Evolutionary conservation across 2,888 invertebrate genomes (phyloP).

Genomic region (Trisateles emortualis): DNA sequence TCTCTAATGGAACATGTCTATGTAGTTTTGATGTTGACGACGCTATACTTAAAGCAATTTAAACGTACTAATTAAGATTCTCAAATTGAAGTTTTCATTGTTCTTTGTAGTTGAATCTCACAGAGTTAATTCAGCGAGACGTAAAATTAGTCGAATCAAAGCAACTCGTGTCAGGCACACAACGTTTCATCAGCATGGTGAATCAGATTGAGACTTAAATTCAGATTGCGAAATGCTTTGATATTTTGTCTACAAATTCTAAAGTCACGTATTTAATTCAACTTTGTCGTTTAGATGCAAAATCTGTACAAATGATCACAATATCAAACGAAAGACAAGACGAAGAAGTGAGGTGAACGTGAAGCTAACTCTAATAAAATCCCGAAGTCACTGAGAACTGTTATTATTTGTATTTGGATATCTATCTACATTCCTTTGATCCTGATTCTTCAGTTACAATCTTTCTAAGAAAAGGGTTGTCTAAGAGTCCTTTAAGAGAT

Average conservation of each 20-base stretch:
- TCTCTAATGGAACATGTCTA: constrained; percentile 35
- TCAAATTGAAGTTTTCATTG: constrained; percentile 71
- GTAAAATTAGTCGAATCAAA: constrained; percentile 76
- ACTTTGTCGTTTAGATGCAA: constrained; percentile 40
- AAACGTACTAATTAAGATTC: constrained; percentile 68
- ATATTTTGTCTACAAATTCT: constrained; percentile 53
- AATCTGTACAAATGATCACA: constrained; percentile 38
- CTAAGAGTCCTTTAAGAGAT: constrained; percentile 7
- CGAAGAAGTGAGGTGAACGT: constrained; percentile 18
- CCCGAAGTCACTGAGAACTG: constrained; percentile 13
- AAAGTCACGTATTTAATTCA: constrained; percentile 62
- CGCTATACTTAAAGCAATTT: constrained; percentile 50
- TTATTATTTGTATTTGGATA: constrained; percentile 11
- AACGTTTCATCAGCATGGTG: constrained; percentile 54
- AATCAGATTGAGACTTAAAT: constrained; percentile 54
- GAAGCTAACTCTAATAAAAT: constrained; percentile 17
- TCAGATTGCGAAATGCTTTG: constrained; percentile 53
- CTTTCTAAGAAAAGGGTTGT: neutral
- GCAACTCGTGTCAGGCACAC: constrained; percentile 68
- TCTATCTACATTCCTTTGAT: neutral
- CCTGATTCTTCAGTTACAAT: neutral
- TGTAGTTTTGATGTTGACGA: constrained; percentile 52
- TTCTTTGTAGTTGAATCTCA: constrained; percentile 66
- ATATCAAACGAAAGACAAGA: constrained; percentile 21
- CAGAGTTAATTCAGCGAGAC: constrained; percentile 67